A percentile compares a stretch with the other conserved stretches of the same genome.
Evolutionary conservation across 2,888 invertebrate genomes (phyloP).

Genomic region (Monopis laevigella): DNA sequence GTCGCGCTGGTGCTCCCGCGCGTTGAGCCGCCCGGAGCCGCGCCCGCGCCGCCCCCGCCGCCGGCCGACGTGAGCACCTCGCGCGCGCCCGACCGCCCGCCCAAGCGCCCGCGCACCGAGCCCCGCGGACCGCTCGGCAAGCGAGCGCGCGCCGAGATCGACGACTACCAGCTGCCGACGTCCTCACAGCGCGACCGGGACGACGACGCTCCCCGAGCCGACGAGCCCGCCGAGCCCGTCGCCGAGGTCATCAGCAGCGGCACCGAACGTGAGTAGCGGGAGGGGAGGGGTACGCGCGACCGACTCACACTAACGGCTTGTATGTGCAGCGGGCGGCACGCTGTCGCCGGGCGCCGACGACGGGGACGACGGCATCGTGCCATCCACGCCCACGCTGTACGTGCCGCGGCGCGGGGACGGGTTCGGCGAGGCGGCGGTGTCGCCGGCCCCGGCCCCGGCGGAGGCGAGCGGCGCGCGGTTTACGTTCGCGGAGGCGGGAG

Average conservation of each 20-base stretch:
- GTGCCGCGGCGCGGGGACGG: constrained; percentile 85
- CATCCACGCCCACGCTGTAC: constrained; percentile 88
- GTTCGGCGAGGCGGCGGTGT: constrained; percentile 92
- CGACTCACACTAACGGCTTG: constrained; percentile 47
- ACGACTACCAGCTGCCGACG: constrained; percentile 87
- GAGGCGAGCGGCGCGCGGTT: constrained; percentile 69
- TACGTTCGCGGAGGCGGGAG: constrained; percentile 68
- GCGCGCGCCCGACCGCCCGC: constrained; percentile 43
- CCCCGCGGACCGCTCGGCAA: constrained; percentile 35
- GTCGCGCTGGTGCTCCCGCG: constrained; percentile 77
- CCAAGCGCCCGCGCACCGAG: constrained; percentile 44
- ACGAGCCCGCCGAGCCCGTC: constrained; percentile 36
- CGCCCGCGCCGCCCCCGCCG: constrained; percentile 30
- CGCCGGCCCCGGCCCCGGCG: constrained; percentile 74
- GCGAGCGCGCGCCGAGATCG: constrained; percentile 71
- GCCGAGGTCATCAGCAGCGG: constrained; percentile 83
- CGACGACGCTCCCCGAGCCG: background rate
- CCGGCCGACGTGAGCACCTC: constrained; percentile 46
- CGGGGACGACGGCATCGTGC: constrained; percentile 78
- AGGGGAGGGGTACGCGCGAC: constrained; percentile 45
- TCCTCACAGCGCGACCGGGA: constrained; percentile 80
- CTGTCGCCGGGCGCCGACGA: constrained; percentile 49
- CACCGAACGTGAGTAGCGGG: constrained; percentile 61
- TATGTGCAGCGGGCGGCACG: constrained; percentile 41
- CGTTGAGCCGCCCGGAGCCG: constrained; percentile 61